Percentiles rank a stretch among this genome's conserved stretches.
Evolutionary conservation across 1,140 invertebrate genomes (phyloP).

Genomic region (Homarus americanus): DNA sequence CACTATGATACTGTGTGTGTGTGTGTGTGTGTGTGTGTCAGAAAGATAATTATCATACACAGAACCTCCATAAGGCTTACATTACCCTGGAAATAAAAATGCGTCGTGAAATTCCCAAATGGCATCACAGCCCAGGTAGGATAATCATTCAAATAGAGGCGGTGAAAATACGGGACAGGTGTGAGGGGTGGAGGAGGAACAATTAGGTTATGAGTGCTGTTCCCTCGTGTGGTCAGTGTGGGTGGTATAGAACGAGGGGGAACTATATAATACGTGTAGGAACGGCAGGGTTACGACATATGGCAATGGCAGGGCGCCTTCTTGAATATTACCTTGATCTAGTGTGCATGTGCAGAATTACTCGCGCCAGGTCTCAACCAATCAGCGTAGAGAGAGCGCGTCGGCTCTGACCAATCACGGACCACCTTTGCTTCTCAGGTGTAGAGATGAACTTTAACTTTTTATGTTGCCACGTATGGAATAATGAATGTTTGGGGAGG

Average conservation of each 20-base stretch:
- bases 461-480: constrained; percentile 46
- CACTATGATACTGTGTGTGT: no score
- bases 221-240: not conserved
- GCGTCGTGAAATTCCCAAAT: not conserved
- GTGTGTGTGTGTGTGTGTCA: no score
- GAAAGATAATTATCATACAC: not conserved
- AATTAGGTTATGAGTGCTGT: not conserved
- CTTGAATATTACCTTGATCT: constrained; percentile 32
- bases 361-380: constrained; percentile 50
- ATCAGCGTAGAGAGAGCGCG: constrained; percentile 14
- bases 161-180: no score
- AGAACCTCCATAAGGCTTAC: not conserved
- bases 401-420: constrained; percentile 26
- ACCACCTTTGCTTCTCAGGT: constrained; percentile 39
- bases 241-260: not conserved
- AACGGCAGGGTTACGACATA: not conserved
- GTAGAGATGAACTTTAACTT: constrained; percentile 32
- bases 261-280: not conserved
- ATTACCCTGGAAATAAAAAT: not conserved
- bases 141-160: not conserved
- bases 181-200: no score
- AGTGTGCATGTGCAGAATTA: constrained; percentile 61
- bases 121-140: not conserved
- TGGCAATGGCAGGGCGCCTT: not conserved
- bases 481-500: constrained; percentile 28